Evolutionary conservation across 2,113 vertebrate genomes (phyloP), one percentile per base, ranked within the genome.

Genomic region (Mesitornis unicolor): DNA sequence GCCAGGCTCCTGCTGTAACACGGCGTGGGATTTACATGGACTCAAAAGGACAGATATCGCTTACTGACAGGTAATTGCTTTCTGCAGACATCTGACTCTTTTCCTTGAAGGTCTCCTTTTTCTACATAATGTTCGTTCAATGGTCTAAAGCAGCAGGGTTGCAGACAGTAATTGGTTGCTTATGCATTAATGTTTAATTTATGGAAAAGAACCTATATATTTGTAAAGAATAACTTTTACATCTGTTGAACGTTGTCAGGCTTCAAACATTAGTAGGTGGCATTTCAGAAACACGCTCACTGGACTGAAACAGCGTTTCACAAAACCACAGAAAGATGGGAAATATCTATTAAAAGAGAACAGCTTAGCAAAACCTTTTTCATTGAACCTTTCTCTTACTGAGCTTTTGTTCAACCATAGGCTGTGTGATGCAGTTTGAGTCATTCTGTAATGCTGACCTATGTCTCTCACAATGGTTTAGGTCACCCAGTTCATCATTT

Each of bases 101-200:
- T 89, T 87, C 60, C 76, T 94, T 80, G 50, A 85, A 93, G 71
- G 13, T 81, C 56, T 86, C 36, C 24, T 65, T 73, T 89, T 77
- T 42, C 85, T 78, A 17, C 56, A 12, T 38, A 63, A 70, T 28
- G n/a, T 25, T 86, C n/a, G 16, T 68, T 84, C 13, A 0, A n/a
- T 50, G 35, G 42, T 43, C 73, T 92, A 53, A 31, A 73, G 78
- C 92, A 90, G 90, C 70, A 85, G 92, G 47, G 43, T 4, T 89
- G 76, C 86, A 90, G 60, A 18, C 59, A 57, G 68, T 80, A 86
- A 74, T 50, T 78, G 65, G 73, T 43, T 89, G 47, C n/a, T 75
- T 51, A 63, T 68, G 43, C 64, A 54, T 93, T 67, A 59, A 95
- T 87, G 38, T 90, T 95, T 95, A 20, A 96, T 92, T 93, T 84